Base-by-base conservation (phyloP, 2,113 vertebrate genomes). In the Eidolon helvum region DNA sequence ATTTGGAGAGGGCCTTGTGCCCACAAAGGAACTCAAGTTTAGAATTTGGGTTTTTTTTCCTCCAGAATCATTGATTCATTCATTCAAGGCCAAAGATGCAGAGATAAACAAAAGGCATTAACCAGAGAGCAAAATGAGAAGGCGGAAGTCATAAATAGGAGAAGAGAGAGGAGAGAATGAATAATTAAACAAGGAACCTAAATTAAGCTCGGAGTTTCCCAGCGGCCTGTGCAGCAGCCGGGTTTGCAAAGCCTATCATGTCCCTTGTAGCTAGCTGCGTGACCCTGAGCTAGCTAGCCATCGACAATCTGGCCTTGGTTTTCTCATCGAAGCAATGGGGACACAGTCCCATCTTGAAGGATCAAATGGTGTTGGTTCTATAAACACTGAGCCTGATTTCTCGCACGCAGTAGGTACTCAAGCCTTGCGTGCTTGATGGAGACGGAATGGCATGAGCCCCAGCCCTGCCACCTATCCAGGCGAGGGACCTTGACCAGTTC, bases 111-210 rank as follows among this genome's bases (percentile, higher is more conserved):
- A 89, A 86, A 92, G 57, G 75, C 94, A 89, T 92, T 96, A 90
- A 92, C 90, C 63, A 0, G 71, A 80, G 85, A 91, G 55, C 63
- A 53, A 68, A 66, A 87, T 2, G 65, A 65, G 45, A 83, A 92
- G 75, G 85, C 83, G 78, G 97, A 97, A 97, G 80, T 94, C 96
- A 83, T 88, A 96, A 96, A 94, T 72, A 63, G 93, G 87, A 91
- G 78, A 24, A 35, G 61, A 86, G 90, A 80, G 71, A 90, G 85
- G 45, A 55, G 71, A 71, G 33, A 11, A 95, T 97, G 97, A 97
- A 97, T 96, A 96, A 97, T 97, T 98, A 87, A 97, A 95, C 85
- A 91, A 63, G 88, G 68, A 22, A 43, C 93, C 97, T 96, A 97
- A 97, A 97, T 96, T 97, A 97, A 97, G 95, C 97, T 72, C 2